Evolutionary conservation across 2,113 vertebrate genomes (phyloP).

Genomic region (Crotalus viridis): DNA sequence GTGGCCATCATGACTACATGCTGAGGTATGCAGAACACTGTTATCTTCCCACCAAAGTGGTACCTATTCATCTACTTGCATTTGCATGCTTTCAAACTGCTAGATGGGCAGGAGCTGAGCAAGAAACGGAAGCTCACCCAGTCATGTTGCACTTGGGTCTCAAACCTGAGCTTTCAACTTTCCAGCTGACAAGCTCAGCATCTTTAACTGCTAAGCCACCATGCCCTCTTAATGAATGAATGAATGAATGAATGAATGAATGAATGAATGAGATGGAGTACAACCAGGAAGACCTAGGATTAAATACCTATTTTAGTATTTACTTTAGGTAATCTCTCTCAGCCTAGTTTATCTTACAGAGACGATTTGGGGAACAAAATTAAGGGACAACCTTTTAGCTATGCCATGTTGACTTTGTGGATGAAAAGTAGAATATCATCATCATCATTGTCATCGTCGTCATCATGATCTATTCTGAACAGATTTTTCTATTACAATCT

Average conservation of each 20-base stretch:
- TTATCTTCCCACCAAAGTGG: too few species aligned
- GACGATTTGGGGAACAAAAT: not conserved
- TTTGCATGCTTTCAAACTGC: too few species aligned
- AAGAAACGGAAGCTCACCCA: not conserved
- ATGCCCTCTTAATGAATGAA: not conserved
- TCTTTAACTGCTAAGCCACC: not conserved
- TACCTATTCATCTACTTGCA: too few species aligned
- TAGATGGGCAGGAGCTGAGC: not conserved
- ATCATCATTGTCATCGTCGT: not conserved
- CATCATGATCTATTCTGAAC: not conserved
- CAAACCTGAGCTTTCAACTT: not conserved
- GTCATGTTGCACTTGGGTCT: not conserved
- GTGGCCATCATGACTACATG: not conserved
- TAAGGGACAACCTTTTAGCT: not conserved
- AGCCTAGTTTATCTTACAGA: not conserved
- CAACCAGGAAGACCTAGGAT: not conserved
- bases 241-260: too few species aligned
- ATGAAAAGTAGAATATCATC: not conserved
- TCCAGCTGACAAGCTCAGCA: not conserved
- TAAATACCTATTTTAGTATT: not conserved
- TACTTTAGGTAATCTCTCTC: not conserved
- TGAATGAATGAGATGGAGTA: not conserved
- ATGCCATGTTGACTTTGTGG: not conserved
- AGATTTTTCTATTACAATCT: not conserved
- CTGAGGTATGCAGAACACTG: too few species aligned